Base-by-base conservation (phyloP, 2,888 invertebrate genomes). In the Linnaemya tessellans region DNA sequence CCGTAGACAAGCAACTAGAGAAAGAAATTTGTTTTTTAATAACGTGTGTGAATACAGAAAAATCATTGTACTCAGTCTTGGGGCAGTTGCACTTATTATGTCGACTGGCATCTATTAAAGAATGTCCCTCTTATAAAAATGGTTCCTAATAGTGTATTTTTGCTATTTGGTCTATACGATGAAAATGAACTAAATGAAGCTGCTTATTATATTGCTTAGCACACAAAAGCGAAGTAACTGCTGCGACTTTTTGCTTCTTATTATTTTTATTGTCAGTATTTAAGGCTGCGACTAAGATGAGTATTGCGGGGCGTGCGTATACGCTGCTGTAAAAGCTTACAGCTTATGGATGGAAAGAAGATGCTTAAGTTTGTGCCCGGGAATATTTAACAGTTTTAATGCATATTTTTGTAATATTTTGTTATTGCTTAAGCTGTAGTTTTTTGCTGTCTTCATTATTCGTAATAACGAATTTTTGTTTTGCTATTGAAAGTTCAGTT, bases 301-400 rank as follows among this genome's bases (percentile, higher is more conserved):
- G 41, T 71, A 43, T 41, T 71, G 49, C 18, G 51, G 60, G 41
- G 22, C 84, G 84, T 84, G 84, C 58, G 62, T 68, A n/a, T 73
- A 20, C 41, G 67, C 43, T 77, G 73, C 15, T 38, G 67, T n/a
- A 56, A 71, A 80, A 80, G 80, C 77, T 84, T 84, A 78, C 15
- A 68, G 75, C 43, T 70, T 56, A 70, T 54, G 38, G 62, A 41
- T 67, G 18, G 43, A 64, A 43, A n/a, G 56, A 58, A 38, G 10
- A 38, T 58, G 35, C 22, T 49, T 20, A 58, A 73, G 58, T 65
- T 67, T 67, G 41, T 80, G 73, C 49, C 67, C 51, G 71, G 38
- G 73, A 73, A 80, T 74, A 73, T 74, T 73, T 64, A 71, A 62
- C 64, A 71, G 68, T 71, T 67, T 67, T 51, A 51, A 67, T 67